phyloP scores from a whole-genome alignment of 35 echinoderm and acorn worm species.

The Chiridota heheva region DNA sequence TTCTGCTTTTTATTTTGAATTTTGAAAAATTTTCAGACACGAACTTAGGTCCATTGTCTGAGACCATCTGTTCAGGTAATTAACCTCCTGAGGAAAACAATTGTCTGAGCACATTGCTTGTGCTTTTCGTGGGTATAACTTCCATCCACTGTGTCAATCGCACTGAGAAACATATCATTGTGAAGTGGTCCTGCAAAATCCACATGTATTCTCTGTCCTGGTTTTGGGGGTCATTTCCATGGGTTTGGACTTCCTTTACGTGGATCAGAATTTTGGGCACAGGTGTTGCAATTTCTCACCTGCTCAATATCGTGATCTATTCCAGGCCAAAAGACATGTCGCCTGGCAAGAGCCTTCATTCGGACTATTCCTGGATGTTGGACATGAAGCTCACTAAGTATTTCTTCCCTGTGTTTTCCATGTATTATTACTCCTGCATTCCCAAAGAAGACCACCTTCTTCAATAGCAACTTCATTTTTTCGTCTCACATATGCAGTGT shows the following conservation, averaged over 20 bases:
- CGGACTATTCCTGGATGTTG: too few relatives aligned
- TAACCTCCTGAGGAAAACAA: too few relatives aligned
- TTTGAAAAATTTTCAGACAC: not conserved
- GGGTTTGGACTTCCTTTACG: slow-evolving; percentile 16
- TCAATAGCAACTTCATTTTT: slow-evolving; percentile 35
- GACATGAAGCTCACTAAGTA: too few relatives aligned
- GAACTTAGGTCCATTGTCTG: not conserved
- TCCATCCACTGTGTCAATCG: not conserved
- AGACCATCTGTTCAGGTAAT: too few relatives aligned
- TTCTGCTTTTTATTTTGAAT: not conserved
- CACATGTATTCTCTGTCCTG: slow-evolving; percentile 45
- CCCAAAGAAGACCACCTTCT: slow-evolving; percentile 38
- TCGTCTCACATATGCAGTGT: not conserved
- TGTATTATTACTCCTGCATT: slow-evolving; percentile 21
- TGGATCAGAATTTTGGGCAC: slow-evolving; percentile 10
- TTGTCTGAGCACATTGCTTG: too few relatives aligned
- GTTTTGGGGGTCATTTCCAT: slow-evolving; percentile 53
- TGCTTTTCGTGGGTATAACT: too few relatives aligned
- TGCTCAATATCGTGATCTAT: slow-evolving; percentile 25
- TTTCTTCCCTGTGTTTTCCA: too few relatives aligned
- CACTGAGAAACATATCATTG: too few relatives aligned
- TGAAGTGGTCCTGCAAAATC: too few relatives aligned
- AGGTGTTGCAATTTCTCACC: not conserved
- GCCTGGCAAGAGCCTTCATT: too few relatives aligned
- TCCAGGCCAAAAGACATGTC: not conserved